phyloP scores from a whole-genome alignment of 2,888 invertebrate species.

The Caenorhabditis sp. region DNA sequence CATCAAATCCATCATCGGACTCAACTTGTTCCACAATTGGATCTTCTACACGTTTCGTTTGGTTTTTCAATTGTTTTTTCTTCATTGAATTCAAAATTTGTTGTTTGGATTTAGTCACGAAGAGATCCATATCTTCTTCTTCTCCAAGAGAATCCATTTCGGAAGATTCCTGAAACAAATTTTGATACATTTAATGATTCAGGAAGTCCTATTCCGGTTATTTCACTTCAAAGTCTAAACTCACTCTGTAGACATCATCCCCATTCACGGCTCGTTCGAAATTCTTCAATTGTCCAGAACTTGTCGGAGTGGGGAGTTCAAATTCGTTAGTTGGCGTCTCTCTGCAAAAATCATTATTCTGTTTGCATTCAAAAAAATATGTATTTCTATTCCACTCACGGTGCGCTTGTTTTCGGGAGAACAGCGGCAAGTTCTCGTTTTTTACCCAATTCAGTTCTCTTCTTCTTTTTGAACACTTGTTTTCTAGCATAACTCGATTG shows the following conservation, averaged over 20 bases:
- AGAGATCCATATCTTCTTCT: conserved; percentile 54
- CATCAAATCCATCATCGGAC: conserved; percentile 50
- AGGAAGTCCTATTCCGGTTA: neutral
- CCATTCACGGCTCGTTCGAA: conserved; percentile 59
- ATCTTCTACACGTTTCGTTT: conserved; percentile 2
- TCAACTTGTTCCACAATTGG: conserved; percentile 6
- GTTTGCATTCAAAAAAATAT: neutral
- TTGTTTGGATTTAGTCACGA: conserved; percentile 44
- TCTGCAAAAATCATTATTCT: conserved; percentile 12
- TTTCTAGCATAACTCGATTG: conserved; percentile 37
- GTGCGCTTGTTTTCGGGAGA: conserved; percentile 22
- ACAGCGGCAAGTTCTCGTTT: conserved; percentile 52
- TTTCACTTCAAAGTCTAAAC: neutral
- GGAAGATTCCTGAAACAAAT: conserved; percentile 46
- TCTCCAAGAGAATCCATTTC: conserved; percentile 52
- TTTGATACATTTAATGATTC: neutral
- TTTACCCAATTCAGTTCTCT: conserved; percentile 40
- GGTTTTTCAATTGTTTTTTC: conserved; percentile 16
- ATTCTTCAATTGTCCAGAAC: conserved; percentile 42
- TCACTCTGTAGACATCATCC: conserved; percentile 48
- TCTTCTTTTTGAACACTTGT: conserved; percentile 55
- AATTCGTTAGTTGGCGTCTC: conserved; percentile 21
- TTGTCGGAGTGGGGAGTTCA: conserved; percentile 33
- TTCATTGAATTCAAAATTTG: conserved; percentile 27
- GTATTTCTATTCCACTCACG: conserved; percentile 15